Percentiles rank a stretch among this genome's conserved stretches.
These are phyloP conservation scores for Callospermophilus lateralis DNA, from an alignment of 2,113 vertebrate genomes.

Conservation along the genomic window DNA sequence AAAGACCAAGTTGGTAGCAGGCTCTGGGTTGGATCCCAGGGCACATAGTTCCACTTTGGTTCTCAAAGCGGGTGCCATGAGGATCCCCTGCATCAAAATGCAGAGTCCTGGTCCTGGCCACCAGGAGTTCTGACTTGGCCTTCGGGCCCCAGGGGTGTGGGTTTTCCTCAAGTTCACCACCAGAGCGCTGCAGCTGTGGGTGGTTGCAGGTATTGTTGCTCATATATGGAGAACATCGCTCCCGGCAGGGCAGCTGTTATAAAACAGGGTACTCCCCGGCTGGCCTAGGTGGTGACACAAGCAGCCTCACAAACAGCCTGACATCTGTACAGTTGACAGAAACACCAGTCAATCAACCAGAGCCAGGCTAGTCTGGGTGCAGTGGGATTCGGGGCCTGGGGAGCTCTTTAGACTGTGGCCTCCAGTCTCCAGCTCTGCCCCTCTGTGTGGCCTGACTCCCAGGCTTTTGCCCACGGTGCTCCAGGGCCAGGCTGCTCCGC, in stretches of 20 bases:
- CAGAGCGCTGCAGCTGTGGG: not conserved
- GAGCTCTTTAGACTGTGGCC: not conserved
- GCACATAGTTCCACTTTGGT: not conserved
- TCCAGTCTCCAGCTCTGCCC: not conserved
- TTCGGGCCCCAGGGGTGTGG: not conserved
- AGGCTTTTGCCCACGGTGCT: not conserved
- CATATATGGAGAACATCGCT: not conserved
- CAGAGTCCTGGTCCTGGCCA: not conserved
- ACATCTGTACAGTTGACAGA: not conserved
- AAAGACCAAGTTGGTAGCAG: not conserved
- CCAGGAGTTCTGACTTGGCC: not conserved
- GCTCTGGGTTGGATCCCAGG: not conserved
- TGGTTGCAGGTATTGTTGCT: not conserved
- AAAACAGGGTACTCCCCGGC: not conserved
- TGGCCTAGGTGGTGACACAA: not conserved
- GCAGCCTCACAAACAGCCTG: not conserved
- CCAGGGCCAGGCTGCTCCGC: not conserved
- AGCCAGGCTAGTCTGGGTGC: not conserved
- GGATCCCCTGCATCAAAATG: not conserved
- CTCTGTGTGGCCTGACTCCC: not conserved
- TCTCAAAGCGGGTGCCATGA: not conserved
- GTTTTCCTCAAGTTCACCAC: not conserved
- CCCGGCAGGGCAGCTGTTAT: not conserved
- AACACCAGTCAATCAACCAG: not conserved
- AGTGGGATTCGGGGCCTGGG: not conserved